Evolutionary conservation across 2,113 vertebrate species (phyloP).

Genomic region (Cyanoliseus patagonus): DNA sequence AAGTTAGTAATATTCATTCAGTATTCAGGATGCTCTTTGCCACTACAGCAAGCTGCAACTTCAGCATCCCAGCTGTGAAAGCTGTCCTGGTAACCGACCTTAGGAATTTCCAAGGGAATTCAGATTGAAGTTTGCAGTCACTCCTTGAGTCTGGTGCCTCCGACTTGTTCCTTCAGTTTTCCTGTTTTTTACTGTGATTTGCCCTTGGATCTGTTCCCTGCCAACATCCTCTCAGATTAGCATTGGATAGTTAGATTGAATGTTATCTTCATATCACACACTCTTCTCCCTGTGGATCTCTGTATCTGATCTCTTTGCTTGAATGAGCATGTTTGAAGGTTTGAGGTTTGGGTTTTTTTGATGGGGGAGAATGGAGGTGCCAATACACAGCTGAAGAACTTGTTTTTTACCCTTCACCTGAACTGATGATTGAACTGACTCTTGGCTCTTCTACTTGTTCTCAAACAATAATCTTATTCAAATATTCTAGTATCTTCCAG

Average conservation of each 20-base stretch:
- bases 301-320: neutral
- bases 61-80: neutral
- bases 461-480: neutral
- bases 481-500: neutral
- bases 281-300: neutral
- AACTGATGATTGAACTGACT: neutral
- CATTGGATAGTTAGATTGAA: neutral
- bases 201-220: neutral
- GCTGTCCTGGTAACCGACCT: neutral
- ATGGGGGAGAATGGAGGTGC: neutral
- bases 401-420: neutral
- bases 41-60: neutral
- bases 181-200: neutral
- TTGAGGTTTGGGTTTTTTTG: fast-evolving
- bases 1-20: neutral
- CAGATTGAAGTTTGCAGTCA: neutral
- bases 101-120: neutral
- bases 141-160: neutral
- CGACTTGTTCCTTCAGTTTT: neutral
- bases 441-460: neutral
- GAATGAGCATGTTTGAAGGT: neutral
- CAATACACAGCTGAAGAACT: neutral
- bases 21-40: neutral
- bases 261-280: neutral
- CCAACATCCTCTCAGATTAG: neutral